phyloP scores from a whole-genome alignment of 1,140 invertebrate genomes.

The Pissodes strobi region DNA sequence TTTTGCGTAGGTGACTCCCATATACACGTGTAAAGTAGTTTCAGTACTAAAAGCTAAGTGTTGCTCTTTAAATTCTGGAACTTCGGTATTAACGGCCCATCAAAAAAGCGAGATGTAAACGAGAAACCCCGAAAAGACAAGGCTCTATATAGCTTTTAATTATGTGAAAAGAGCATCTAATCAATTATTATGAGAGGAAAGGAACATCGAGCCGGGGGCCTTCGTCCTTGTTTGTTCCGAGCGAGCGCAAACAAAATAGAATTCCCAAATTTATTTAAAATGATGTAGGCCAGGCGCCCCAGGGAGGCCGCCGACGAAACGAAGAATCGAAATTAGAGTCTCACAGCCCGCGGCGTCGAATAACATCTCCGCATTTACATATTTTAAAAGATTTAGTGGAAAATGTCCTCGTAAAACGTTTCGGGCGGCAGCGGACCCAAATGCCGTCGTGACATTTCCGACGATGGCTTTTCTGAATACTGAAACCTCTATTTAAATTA shows the following conservation, averaged over 20 bases:
- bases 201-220: background rate
- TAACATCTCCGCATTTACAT: slow-evolving; percentile 38
- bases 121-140: no score
- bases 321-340: slow-evolving; percentile 45
- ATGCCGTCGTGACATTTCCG: no score
- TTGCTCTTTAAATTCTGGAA: no score
- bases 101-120: no score
- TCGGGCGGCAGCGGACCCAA: no score
- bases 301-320: slow-evolving; percentile 30
- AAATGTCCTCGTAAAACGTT: slow-evolving; percentile 23
- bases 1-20: no score
- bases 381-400: slow-evolving; percentile 36
- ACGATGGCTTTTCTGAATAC: no score
- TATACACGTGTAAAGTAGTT: no score
- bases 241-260: slow-evolving; percentile 23
- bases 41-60: no score
- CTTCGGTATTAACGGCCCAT: no score
- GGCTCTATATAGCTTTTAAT: no score
- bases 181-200: slow-evolving; percentile 8
- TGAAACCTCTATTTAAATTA: no score
- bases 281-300: slow-evolving; percentile 39
- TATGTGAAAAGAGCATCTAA: slow-evolving; percentile 18
- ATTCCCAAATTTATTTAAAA: slow-evolving; percentile 42
- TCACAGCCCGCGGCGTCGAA: slow-evolving; percentile 12
- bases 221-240: slow-evolving; percentile 15